These are phyloP conservation scores for Leucopsar rothschildi DNA, from an alignment of 2,113 vertebrate species.

Conservation along the genomic window DNA sequence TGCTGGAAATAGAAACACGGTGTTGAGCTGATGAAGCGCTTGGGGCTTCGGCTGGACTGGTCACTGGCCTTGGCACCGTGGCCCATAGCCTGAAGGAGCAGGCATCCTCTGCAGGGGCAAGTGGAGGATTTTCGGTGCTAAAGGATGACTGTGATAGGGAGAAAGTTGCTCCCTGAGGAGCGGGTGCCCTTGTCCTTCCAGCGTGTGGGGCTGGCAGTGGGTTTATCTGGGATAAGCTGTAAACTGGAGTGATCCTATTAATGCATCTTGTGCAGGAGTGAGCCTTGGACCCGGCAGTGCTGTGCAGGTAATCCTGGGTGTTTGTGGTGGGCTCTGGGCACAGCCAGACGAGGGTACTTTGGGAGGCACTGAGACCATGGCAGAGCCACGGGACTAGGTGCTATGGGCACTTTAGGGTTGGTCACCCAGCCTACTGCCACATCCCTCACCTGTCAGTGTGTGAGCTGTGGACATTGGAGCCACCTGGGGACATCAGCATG, in stretches of 20 bases:
- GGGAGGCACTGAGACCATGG: rapidly evolving
- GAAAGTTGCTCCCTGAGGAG: neutral
- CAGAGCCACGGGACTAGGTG: rapidly evolving
- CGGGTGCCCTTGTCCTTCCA: neutral
- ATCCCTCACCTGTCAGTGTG: rapidly evolving
- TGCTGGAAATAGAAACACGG: neutral
- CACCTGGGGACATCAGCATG: rapidly evolving
- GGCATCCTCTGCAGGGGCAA: neutral
- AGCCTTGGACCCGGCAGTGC: rapidly evolving
- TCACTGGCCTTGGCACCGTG: neutral
- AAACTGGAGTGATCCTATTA: neutral
- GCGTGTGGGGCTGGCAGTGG: neutral
- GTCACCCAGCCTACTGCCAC: neutral
- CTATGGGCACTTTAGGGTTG: rapidly evolving
- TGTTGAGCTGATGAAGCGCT: neutral
- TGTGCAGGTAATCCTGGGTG: neutral
- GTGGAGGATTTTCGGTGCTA: rapidly evolving
- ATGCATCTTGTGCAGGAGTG: neutral
- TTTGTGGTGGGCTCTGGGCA: rapidly evolving
- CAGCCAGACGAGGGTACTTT: rapidly evolving
- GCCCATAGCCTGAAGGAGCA: neutral
- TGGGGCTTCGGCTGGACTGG: neutral
- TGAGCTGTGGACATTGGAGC: neutral
- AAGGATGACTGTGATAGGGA: neutral
- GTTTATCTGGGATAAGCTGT: neutral